phyloP scores from a whole-genome alignment of 2,113 vertebrate species.

The Ciconia maguari region DNA sequence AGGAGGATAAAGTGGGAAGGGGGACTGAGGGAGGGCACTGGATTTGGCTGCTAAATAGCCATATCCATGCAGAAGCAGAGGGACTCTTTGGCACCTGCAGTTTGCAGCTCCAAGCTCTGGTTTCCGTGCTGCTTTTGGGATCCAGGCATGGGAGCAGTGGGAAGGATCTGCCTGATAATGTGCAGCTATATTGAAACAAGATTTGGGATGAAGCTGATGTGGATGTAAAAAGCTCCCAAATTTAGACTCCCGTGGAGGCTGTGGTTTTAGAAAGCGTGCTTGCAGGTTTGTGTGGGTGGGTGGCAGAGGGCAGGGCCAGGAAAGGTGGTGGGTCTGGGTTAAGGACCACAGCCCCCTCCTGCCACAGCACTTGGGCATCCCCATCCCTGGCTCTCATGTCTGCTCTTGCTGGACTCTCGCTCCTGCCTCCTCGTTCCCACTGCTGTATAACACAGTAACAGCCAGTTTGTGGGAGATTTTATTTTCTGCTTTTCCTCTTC shows the following conservation, averaged over 20 bases:
- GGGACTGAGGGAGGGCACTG: not conserved
- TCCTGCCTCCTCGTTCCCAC: not conserved
- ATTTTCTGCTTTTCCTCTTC: not conserved
- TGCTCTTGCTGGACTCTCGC: not conserved
- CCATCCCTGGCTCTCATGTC: accelerated
- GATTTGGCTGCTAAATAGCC: not conserved
- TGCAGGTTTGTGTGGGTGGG: not conserved
- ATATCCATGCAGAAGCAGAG: not conserved
- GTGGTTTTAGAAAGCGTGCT: not conserved
- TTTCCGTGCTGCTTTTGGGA: not conserved
- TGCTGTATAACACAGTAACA: not conserved
- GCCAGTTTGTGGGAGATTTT: not conserved
- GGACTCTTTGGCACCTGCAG: accelerated
- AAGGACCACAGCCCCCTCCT: not conserved
- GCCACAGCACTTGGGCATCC: not conserved
- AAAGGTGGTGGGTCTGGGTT: not conserved
- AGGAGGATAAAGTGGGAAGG: not conserved
- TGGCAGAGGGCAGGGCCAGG: not conserved
- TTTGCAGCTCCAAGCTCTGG: not conserved
- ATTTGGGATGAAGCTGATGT: not conserved
- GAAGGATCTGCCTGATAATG: not conserved
- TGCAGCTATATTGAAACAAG: not conserved
- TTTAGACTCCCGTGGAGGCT: not conserved
- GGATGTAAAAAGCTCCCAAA: not conserved
- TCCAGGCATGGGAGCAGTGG: not conserved